Evolutionary conservation across 2,888 invertebrate species (phyloP).

Genomic region (Aphidius colemani): DNA sequence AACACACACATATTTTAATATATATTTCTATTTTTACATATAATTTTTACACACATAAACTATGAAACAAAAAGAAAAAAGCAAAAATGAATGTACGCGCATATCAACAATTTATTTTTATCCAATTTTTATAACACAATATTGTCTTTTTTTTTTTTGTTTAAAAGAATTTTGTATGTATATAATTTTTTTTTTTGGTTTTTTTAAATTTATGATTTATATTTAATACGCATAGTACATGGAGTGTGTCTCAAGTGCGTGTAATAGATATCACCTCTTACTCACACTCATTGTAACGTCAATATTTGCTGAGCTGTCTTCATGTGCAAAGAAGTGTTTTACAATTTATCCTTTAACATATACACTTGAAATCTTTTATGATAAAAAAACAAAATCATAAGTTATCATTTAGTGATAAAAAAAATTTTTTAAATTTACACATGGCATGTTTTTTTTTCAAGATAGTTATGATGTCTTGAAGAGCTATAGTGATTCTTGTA

Average conservation of each 20-base stretch:
- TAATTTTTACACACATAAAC: not conserved
- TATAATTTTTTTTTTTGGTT: slow-evolving; percentile 2
- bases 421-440: too few species aligned
- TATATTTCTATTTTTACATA: not conserved
- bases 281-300: slow-evolving; percentile 15
- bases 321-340: not conserved
- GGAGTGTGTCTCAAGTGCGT: slow-evolving; percentile 24
- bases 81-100: too few species aligned
- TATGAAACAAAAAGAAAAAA: too few species aligned
- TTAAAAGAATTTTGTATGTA: too few species aligned
- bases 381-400: too few species aligned
- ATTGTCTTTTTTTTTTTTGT: too few species aligned
- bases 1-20: slow-evolving; percentile 49
- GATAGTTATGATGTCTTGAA: not conserved
- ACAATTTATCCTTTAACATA: not conserved
- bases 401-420: too few species aligned
- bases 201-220: not conserved
- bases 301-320: slow-evolving; percentile 25
- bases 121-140: too few species aligned
- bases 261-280: slow-evolving; percentile 16
- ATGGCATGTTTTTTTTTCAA: not conserved
- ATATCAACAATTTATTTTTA: too few species aligned
- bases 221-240: slow-evolving; percentile 13
- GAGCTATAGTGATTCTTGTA: not conserved
- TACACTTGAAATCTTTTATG: not conserved